Percentiles rank a stretch among this genome's conserved stretches.
These are phyloP conservation scores for Oceanodroma tethys DNA, from an alignment of 2,113 vertebrate species.

Conservation along the genomic window DNA sequence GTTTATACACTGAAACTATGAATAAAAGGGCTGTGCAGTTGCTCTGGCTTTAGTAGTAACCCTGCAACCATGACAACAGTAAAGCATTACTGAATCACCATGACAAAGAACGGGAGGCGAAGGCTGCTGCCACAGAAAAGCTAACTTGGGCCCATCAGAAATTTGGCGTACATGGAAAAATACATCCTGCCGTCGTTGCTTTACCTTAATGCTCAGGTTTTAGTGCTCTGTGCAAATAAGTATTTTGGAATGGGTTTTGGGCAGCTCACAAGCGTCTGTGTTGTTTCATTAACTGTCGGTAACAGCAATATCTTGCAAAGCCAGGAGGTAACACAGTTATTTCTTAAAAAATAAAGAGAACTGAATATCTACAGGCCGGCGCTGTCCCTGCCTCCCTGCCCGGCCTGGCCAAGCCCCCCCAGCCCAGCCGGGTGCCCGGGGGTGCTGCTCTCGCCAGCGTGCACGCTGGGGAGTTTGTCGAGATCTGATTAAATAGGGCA, in stretches of 20 bases:
- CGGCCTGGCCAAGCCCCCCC: not conserved
- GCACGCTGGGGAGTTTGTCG: not conserved
- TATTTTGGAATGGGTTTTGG: not conserved
- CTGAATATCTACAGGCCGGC: not conserved
- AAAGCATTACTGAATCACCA: conserved; percentile 61
- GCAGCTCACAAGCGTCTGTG: accelerated
- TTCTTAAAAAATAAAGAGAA: not conserved
- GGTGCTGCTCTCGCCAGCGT: not conserved
- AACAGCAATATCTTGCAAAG: not conserved
- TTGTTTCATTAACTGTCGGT: not conserved
- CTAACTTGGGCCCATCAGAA: not conserved
- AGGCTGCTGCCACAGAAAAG: not conserved
- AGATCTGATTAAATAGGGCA: not conserved
- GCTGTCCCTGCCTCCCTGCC: not conserved
- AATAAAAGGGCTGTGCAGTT: conserved; percentile 54
- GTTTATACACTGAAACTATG: conserved; percentile 44
- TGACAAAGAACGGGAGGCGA: conserved; percentile 33
- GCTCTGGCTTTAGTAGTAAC: conserved; percentile 49
- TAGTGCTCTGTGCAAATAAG: not conserved
- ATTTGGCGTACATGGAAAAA: not conserved
- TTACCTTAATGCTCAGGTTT: accelerated
- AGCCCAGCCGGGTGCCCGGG: not conserved
- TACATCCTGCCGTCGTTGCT: accelerated
- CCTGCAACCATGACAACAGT: conserved; percentile 64
- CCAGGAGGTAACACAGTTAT: not conserved